A percentile compares a stretch with the other conserved stretches of the same genome.
Evolutionary conservation across 2,888 invertebrate species (phyloP).

Genomic region (Ferdinandea cuprea): DNA sequence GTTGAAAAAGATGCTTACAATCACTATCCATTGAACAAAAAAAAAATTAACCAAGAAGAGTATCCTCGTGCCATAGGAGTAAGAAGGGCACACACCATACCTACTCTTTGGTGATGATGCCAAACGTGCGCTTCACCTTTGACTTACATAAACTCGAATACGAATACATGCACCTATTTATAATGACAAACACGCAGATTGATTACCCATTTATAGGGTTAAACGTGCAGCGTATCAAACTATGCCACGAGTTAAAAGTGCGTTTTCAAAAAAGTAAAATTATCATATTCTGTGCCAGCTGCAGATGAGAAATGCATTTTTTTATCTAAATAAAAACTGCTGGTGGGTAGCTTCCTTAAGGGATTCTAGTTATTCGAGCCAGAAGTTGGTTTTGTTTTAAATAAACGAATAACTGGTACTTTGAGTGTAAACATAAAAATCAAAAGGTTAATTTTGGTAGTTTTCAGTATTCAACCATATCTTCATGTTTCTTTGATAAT

Average conservation of each 20-base stretch:
- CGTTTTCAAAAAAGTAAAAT: constrained; percentile 56
- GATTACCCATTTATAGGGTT: constrained; percentile 61
- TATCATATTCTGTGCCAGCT: constrained; percentile 61
- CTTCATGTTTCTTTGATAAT: too few species aligned
- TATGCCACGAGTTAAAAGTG: constrained; percentile 67
- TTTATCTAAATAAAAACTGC: constrained; percentile 9
- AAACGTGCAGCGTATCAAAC: constrained; percentile 49
- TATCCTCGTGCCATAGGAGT: constrained; percentile 66
- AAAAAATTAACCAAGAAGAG: constrained; percentile 12
- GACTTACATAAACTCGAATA: constrained; percentile 41
- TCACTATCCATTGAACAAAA: constrained; percentile 20
- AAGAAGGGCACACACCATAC: constrained; percentile 24
- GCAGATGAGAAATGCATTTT: constrained; percentile 40
- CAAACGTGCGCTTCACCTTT: constrained; percentile 69
- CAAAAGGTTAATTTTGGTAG: too few species aligned
- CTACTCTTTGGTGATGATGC: constrained; percentile 44
- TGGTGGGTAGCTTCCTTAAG: neutral
- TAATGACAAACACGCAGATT: constrained; percentile 59
- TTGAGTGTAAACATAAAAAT: too few species aligned
- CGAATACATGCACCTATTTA: constrained; percentile 39
- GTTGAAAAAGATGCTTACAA: constrained; percentile 49
- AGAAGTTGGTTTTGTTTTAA: too few species aligned
- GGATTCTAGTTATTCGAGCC: too few species aligned
- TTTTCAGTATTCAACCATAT: too few species aligned
- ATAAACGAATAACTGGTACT: too few species aligned